Base-by-base conservation (phyloP, 92 coral and sea anemone species). In the Epizoanthus ramosus region DNA sequence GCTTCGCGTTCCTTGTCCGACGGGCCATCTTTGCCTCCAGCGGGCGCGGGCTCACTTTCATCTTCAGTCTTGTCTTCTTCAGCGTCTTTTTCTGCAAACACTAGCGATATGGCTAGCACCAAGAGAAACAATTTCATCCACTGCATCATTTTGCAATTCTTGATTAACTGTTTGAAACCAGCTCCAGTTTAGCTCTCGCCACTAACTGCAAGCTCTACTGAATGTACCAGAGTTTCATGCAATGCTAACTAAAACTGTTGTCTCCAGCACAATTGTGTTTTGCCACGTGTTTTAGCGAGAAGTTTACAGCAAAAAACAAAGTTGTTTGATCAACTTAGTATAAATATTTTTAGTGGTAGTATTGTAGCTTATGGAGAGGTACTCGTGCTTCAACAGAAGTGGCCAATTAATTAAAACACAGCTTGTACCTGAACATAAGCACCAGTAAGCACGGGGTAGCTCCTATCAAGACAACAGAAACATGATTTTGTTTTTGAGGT, bases 1-100 rank as follows among this genome's bases (percentile, higher is more conserved):
- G 82, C 60, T 61, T 77, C 69, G 8, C 71, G 70, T 19, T 77
- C 82, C 41, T 77, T 61, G 7, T 77, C 82, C 7, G 82, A 57
- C 82, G 63, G 63, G 24, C 71, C 82, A 37, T 77, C 82, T n/a
- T 43, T 59, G 2, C 43, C 82, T 60, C 22, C 71, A 17, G 19
- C 71, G 12, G 70, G 71, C 54, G 82, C 12, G 0, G 54, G 57
- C 33, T 61, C 59, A 57, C 71, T 77, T 23, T 57, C 35, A 7
- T 45, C 82, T 21, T 77, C 82, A 23, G 63, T 69, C 24, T 77
- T 61, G 23, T 41, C 82, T 60, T 77, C 71, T 14, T 77, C 71
- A 16, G 57, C 4, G 63, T 41, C 45, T 21, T 77, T 69, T 17
- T 77, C 82, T 60, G 82, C 59, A 45, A 77, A 59, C 15, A 77